Base-by-base conservation (phyloP, 2,888 invertebrate genomes). In the Periphyllus acericola region DNA sequence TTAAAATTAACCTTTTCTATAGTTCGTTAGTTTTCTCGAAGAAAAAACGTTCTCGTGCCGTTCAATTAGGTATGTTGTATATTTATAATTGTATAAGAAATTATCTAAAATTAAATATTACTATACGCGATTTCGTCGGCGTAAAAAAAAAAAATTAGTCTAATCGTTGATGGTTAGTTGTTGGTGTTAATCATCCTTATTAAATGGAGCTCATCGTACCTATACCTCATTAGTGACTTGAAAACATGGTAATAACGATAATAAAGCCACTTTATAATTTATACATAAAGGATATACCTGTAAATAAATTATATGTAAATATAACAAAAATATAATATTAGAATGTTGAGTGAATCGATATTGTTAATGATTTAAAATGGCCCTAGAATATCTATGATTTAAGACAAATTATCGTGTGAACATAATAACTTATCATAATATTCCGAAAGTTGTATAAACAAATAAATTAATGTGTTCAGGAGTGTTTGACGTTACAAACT, bases 141-240 rank as follows among this genome's bases (percentile, higher is more conserved):
- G 17, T 6, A 11, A 52, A 52, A 52, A 52, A 25, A 46, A 76
- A 17, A 52, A 32, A 32, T 78, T 52, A 52, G 52, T 52, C 21
- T 29, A 78, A 52, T 52, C 78, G 52, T 78, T 29, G 9, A 78
- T 25, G 68, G 66, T 68, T 68, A 25, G 29, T 19, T 21, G 32
- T 52, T n/a, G 9, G 32, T 52, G 78, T 78, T 78, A 78, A 78
- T 52, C 52, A 78, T 78, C 78, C 5, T 6, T 36, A 34, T 36
- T 34, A 32, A 19, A 78, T 55, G 78, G 3, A 79, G 55, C 52
- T 11, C 14, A 25, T 9, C 1, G 32, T 79, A 6, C 25, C 55
- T 79, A 25, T 79, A 6, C 25, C 55, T 79, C 55, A 55, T 79
- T 79, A 79, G 79, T 79, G 2, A 34, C 55, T 79, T 19, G 55